Conservation (phyloP, 2,888 invertebrate species). For the Ennomos erosarius region DNA sequence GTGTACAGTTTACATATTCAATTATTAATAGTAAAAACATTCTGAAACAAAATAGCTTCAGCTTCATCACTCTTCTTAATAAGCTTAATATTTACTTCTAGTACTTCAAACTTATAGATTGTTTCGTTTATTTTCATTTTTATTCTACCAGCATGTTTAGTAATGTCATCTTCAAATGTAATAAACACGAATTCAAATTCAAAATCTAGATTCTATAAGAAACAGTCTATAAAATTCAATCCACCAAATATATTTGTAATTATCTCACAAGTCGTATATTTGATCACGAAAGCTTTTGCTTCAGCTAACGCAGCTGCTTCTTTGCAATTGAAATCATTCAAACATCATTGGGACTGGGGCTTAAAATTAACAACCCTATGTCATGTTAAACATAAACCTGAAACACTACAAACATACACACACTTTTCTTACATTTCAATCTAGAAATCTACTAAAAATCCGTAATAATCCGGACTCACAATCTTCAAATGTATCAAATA, state of each 20-base stretch:
- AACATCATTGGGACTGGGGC: slow-evolving; percentile 37
- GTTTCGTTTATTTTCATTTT: slow-evolving; percentile 62
- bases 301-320: slow-evolving; percentile 77
- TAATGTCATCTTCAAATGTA: slow-evolving; percentile 30
- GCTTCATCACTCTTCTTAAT: slow-evolving; percentile 63
- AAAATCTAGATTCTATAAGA: slow-evolving; percentile 35
- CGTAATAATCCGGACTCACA: slow-evolving; percentile 65
- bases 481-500: slow-evolving; percentile 14
- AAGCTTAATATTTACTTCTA: slow-evolving; percentile 60
- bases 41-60: slow-evolving; percentile 54
- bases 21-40: slow-evolving; percentile 47
- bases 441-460: slow-evolving; percentile 54
- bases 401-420: slow-evolving; percentile 44
- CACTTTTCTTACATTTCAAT: slow-evolving; percentile 23
- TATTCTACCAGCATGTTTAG: slow-evolving; percentile 40
- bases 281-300: slow-evolving; percentile 65
- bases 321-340: slow-evolving; percentile 57
- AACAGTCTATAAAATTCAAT: slow-evolving; percentile 59
- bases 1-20: neutral
- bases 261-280: slow-evolving; percentile 17
- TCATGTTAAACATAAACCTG: slow-evolving; percentile 37
- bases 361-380: slow-evolving; percentile 36
- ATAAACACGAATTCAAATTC: slow-evolving; percentile 14
- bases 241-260: slow-evolving; percentile 14
- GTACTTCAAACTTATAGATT: slow-evolving; percentile 69